Percentiles rank a stretch among this genome's conserved stretches.
phyloP scores from a whole-genome alignment of 1,140 invertebrate species.

The Formica selysi region DNA sequence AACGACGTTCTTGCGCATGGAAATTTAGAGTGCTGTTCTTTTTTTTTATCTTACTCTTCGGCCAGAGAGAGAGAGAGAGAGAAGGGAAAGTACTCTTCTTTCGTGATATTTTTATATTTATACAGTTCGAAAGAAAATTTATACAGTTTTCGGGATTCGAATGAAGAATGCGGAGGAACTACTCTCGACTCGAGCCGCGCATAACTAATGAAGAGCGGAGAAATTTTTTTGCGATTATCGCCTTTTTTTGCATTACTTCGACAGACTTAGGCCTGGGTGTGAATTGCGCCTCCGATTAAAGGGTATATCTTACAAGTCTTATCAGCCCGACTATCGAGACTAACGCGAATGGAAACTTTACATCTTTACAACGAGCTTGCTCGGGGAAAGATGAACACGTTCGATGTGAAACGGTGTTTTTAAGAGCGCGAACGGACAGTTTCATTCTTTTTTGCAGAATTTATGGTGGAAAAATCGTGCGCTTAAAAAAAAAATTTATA shows the following conservation, averaged over 20 bases:
- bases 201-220: constrained; percentile 31
- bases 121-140: constrained; percentile 31
- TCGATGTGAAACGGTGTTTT: constrained; percentile 63
- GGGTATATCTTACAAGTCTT: constrained; percentile 59
- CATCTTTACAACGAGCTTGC: constrained; percentile 66
- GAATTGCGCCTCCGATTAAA: constrained; percentile 61
- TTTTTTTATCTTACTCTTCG: constrained; percentile 14
- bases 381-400: constrained; percentile 59
- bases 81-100: neutral
- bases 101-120: constrained; percentile 21
- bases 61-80: neutral
- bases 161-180: neutral
- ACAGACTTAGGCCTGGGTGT: constrained; percentile 69
- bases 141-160: constrained; percentile 12
- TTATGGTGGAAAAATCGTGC: constrained; percentile 1
- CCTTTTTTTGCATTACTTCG: constrained; percentile 51
- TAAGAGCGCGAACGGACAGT: neutral
- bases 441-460: neutral
- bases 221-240: constrained; percentile 48
- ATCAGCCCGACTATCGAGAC: constrained; percentile 51
- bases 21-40: constrained; percentile 7
- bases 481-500: too few relatives aligned
- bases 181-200: neutral
- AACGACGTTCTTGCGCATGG: constrained; percentile 41
- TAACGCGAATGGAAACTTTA: constrained; percentile 68